These are phyloP conservation scores for Craterocephalus amniculus DNA, from an alignment of 2,797 vertebrate species.

Conservation along the genomic window DNA sequence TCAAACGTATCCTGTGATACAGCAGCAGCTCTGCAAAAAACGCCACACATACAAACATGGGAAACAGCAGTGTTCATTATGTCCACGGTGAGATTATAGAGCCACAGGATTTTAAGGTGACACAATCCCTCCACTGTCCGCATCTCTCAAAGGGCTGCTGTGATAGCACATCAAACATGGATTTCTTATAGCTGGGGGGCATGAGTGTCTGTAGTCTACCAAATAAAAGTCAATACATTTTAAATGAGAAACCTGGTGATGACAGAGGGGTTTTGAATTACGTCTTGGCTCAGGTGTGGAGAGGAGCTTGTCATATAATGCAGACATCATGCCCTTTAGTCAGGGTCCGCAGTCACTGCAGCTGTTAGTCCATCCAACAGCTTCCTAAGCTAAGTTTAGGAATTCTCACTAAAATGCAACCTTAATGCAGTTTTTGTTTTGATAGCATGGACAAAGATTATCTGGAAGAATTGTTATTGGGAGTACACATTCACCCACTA, in stretches of 20 bases:
- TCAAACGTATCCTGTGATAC: slow-evolving; percentile 48
- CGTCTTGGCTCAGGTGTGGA: slow-evolving; percentile 60
- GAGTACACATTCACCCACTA: slow-evolving; percentile 70
- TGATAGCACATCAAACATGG: slow-evolving; percentile 31
- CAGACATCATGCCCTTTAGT: slow-evolving; percentile 49
- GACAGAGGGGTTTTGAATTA: slow-evolving; percentile 39
- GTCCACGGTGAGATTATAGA: slow-evolving; percentile 25
- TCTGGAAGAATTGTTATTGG: not conserved
- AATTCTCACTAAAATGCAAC: not conserved
- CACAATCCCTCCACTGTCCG: slow-evolving; percentile 24
- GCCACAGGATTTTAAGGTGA: slow-evolving; percentile 13
- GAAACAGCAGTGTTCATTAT: slow-evolving; percentile 23
- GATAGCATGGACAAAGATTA: not conserved
- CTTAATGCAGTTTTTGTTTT: not conserved
- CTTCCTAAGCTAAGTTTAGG: slow-evolving; percentile 46
- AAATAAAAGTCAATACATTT: slow-evolving; percentile 42
- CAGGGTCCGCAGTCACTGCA: slow-evolving; percentile 20
- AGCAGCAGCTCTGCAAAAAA: slow-evolving; percentile 10
- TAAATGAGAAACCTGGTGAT: slow-evolving; percentile 41
- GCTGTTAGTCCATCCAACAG: slow-evolving; percentile 42
- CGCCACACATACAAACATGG: not conserved
- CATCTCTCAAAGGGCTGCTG: slow-evolving; percentile 25
- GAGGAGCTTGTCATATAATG: slow-evolving; percentile 35
- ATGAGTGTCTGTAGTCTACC: slow-evolving; percentile 12
- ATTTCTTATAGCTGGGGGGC: slow-evolving; percentile 36